Base-by-base conservation (phyloP, 92 coral and sea anemone genomes). In the Bergia sp. region DNA sequence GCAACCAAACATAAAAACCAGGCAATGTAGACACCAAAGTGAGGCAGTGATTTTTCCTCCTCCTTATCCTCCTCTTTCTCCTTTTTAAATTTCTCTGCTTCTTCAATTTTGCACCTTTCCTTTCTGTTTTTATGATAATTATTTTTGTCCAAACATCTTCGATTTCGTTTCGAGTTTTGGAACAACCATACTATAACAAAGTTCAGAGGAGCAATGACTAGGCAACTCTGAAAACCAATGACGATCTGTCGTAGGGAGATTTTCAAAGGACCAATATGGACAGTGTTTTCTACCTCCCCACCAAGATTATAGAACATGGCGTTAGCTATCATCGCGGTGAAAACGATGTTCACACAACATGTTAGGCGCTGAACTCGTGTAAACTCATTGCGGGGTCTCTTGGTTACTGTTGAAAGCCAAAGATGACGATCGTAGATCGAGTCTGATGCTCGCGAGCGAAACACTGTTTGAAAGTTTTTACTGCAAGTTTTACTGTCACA, bases 351-450 rank as follows among this genome's bases (percentile, higher is more conserved):
- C 39, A 91, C 64, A 6, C 95, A 93, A 37, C 95, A 93, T 13
- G 94, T 86, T 1, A 93, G 90, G 42, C 95, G 87, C 71, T 93
- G 95, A 41, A 86, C 94, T 2, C 95, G 90, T 18, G 95, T 85
- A 50, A 93, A 93, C 4, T 88, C 9, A 43, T 79, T 83, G 66
- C 86, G 76, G 1, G 83, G 89, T 7, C 91, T 67, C 8, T 92
- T 92, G 0, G 91, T 86, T 21, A 83, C 11, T 7, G 91, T 91
- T 0, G 95, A 92, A 42, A 92, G 20, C 95, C 95, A 92, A 16
- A 92, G 38, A 21, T 92, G 95, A 15, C 93, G 71, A 37, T 92
- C 95, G 0, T 81, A 86, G 39, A 92, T 53, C 36, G 91, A 86
- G 15, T 90, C 44, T n/a, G 91, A 89, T 16, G 85, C 82, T 1